Evolutionary conservation across 2,888 invertebrate species (phyloP), one percentile per base, ranked within the genome.

Genomic region (Chymomyza caudatula): DNA sequence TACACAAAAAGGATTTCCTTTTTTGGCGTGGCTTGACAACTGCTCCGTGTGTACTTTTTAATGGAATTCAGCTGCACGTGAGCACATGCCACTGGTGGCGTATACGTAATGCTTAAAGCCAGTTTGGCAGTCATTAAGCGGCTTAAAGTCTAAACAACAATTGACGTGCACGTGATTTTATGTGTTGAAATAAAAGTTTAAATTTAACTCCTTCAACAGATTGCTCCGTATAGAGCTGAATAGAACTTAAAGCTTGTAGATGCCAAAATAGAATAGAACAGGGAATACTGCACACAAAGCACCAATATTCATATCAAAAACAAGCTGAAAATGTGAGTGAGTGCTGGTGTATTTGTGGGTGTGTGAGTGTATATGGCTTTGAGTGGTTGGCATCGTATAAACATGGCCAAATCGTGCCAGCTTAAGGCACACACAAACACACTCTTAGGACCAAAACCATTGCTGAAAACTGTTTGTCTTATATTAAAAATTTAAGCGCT

Each of bases 401-500:
- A 37, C 29, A 37, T 37, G 29, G 29, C 29, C 3, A 8, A 37
- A 37, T 11, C 29, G 11, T 37, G 29, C 11, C 2, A 25, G 25
- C 25, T 0, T 6, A 25, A 25, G 25, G 29, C 29, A 11, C 29
- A 37, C 11, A 37, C 15, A 47, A 15, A 47, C 3, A n/a, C n/a
- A 17, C 5, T 15, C 47, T 47, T 17, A 4, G 47, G 2, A 47
- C 17, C 2, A 47, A 47, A 47, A 37, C n/a, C 8, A 6, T n/a
- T 47, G 47, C 19, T 17, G 15, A 17, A 47, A 17, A 19, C 15
- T 84, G 78, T 78, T 73, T 81, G 84, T 71, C 77, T 80, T 81
- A 77, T 78, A 81, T 81, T 84, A 84, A 81, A 81, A 78, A 84
- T 81, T 72, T 65, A 81, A 77, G 70, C 67, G 67, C 64, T 56